Evolutionary conservation across 2,888 invertebrate species (phyloP).

Genomic region (Scaeva pyrastri): DNA sequence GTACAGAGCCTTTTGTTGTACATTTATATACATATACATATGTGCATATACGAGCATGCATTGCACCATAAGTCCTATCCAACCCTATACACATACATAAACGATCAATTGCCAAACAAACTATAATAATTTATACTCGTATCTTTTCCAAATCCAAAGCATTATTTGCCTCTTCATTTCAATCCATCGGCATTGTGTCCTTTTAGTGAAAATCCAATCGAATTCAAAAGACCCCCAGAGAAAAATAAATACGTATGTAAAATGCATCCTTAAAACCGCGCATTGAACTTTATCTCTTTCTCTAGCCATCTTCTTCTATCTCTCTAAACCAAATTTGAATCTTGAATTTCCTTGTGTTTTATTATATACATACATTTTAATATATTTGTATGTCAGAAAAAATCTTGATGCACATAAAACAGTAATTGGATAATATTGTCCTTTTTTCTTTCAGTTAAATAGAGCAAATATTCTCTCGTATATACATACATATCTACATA

Average conservation of each 20-base stretch:
- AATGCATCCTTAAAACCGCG: constrained; percentile 17
- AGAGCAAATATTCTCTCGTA: too few species aligned
- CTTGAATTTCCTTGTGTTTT: constrained; percentile 33
- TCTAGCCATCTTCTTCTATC: too few species aligned
- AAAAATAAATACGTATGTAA: background rate
- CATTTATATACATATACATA: background rate
- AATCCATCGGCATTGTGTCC: constrained; percentile 36
- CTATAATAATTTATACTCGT: too few species aligned
- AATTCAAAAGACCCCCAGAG: constrained; percentile 36
- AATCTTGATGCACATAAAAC: constrained; percentile 1
- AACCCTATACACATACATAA: constrained; percentile 35
- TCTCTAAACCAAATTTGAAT: too few species aligned
- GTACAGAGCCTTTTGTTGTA: constrained; percentile 40
- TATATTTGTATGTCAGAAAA: constrained; percentile 20
- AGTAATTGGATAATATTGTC: constrained; percentile 51
- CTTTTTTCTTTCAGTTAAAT: background rate
- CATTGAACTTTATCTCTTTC: constrained; percentile 16
- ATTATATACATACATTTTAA: constrained; percentile 58
- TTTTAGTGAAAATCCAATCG: constrained; percentile 44
- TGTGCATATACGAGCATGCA: background rate
- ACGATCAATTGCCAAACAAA: constrained; percentile 63
- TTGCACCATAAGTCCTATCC: constrained; percentile 36
- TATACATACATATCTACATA: too few species aligned
- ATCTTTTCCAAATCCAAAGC: constrained; percentile 5
- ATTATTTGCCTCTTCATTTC: constrained; percentile 22